Base-by-base conservation (phyloP, 2,888 invertebrate genomes). In the Apantesis nais region DNA sequence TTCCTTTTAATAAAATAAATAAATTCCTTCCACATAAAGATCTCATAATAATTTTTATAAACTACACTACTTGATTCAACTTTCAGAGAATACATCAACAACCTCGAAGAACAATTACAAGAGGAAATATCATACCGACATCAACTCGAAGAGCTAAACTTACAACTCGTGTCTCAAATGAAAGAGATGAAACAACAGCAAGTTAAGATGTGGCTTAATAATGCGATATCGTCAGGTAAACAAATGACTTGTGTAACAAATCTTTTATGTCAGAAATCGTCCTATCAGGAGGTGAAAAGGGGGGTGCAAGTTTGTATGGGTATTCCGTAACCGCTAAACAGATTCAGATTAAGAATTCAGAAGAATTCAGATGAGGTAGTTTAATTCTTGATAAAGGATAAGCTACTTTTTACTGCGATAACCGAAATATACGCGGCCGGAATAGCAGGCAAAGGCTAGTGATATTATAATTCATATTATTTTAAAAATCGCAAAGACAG, bases 81-180 rank as follows among this genome's bases (percentile, higher is more conserved):
- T 70, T 55, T 62, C 78, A 95, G 95, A 76, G 92, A 93, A 60
- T 93, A 93, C 75, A 76, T 90, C 25, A 93, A 94, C 76, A 72
- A 89, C 2, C 84, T 97, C 29, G 96, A 96, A 82, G 95, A 96
- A 70, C 96, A 96, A 87, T 86, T 97, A 7, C 95, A 96, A 74
- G 95, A 96, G 61, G 97, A 97, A 88, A 96, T 96, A 55, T 92
- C 94, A 0, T 95, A 96, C 78, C 92, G 97, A n/a, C 95, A 96
- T 76, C 96, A 96, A 85, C 95, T 96, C 1, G 97, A 97, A 83
- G 95, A 95, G 78, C 86, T 96, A 44, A 97, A 96, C 83, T 90
- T 94, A 73, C 96, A 96, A 82, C 90, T 97, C 8, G 96, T 96
- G 67, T 91, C 95, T 29, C 96, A 96, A 88, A 93, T 97, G 83